Conservation (phyloP, 2,888 invertebrate genomes). For the Willowsia nigromaculata region DNA sequence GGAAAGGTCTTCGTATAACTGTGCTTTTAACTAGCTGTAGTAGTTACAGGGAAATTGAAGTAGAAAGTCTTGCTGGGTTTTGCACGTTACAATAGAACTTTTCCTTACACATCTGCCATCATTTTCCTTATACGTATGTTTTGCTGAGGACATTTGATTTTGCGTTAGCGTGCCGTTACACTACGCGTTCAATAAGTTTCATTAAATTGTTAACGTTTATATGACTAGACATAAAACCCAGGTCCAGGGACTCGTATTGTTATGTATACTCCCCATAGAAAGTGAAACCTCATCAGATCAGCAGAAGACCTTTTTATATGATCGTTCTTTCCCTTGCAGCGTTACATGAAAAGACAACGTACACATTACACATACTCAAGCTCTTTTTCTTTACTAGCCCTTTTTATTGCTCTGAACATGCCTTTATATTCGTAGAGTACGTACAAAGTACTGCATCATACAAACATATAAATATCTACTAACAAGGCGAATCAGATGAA, state of each 20-base stretch:
- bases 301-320: neutral
- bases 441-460: neutral
- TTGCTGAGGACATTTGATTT: too few species aligned
- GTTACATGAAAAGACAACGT: neutral
- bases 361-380: neutral
- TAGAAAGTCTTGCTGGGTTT: too few species aligned
- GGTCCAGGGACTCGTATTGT: neutral
- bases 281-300: constrained; percentile 12
- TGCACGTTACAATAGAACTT: too few species aligned
- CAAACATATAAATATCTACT: neutral
- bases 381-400: neutral
- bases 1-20: neutral
- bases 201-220: neutral
- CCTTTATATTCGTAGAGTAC: neutral
- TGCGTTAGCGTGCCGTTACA: too few species aligned
- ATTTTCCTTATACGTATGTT: too few species aligned
- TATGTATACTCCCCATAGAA: neutral
- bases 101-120: too few species aligned
- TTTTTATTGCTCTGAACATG: constrained; percentile 20
- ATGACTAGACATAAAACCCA: neutral
- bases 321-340: neutral
- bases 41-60: too few species aligned
- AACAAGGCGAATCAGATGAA: neutral
- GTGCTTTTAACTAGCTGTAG: too few species aligned
- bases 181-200: neutral